Evolutionary conservation across 2,888 invertebrate genomes (phyloP).

Genomic region (Drosophila incognita): DNA sequence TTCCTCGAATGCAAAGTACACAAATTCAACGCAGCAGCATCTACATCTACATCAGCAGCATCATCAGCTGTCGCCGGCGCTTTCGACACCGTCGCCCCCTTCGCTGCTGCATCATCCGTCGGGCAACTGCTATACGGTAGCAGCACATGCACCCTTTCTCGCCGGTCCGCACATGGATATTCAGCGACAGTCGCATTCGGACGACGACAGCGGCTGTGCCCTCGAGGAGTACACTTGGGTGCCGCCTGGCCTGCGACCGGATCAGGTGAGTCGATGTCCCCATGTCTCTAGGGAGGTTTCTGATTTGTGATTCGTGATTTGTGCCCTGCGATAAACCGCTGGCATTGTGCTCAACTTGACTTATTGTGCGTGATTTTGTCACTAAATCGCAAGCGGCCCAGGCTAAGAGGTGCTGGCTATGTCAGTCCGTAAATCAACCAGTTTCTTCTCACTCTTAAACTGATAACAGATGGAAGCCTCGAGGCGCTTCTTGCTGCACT

Average conservation of each 20-base stretch:
- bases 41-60: constrained; percentile 48
- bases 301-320: constrained; percentile 41
- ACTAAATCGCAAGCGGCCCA: constrained; percentile 8
- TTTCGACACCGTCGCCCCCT: constrained; percentile 84
- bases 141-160: constrained; percentile 82
- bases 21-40: constrained; percentile 67
- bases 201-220: constrained; percentile 99
- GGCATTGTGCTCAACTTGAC: constrained; percentile 58
- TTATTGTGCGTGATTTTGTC: constrained; percentile 72
- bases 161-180: constrained; percentile 87
- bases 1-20: constrained; percentile 78
- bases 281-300: constrained; percentile 5
- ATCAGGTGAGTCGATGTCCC: constrained; percentile 90
- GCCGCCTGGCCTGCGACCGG: constrained; percentile 97
- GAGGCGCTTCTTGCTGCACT: constrained; percentile 5
- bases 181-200: constrained; percentile 95
- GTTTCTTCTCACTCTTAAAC: constrained; percentile 12
- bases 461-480: constrained; percentile 24
- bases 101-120: constrained; percentile 82
- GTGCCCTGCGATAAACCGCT: constrained; percentile 62
- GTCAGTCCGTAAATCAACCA: constrained; percentile 71
- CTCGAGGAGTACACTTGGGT: constrained; percentile 99
- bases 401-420: constrained; percentile 5
- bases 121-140: constrained; percentile 47
- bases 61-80: constrained; percentile 82